Conservation (phyloP, 2,797 vertebrate genomes). For the Hippoglossus hippoglossus region DNA sequence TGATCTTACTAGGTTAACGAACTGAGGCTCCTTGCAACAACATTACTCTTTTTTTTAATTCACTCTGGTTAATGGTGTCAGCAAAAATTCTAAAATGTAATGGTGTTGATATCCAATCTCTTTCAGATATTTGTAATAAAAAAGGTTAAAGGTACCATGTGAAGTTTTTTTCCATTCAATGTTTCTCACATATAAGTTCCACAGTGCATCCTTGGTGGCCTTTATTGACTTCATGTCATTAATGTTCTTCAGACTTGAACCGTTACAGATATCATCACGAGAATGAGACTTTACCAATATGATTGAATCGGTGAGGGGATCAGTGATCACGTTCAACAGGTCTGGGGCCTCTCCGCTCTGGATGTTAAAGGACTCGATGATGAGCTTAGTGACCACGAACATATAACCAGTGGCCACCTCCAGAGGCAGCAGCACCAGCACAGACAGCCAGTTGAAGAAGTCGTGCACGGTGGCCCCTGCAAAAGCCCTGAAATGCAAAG, state of each 20-base stretch:
- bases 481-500: slow-evolving; percentile 87
- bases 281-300: slow-evolving; percentile 83
- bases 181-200: neutral
- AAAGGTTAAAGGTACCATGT: no score
- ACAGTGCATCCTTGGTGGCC: neutral
- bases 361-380: slow-evolving; percentile 90
- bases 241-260: neutral
- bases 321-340: slow-evolving; percentile 95
- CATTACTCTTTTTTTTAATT: no score
- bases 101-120: neutral
- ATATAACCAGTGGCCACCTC: slow-evolving; percentile 89
- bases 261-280: neutral
- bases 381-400: slow-evolving; percentile 83
- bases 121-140: neutral
- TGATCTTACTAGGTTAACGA: no score
- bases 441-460: slow-evolving; percentile 98
- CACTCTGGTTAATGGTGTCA: no score
- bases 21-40: no score
- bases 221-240: neutral
- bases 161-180: no score
- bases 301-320: slow-evolving; percentile 90
- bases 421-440: slow-evolving; percentile 91
- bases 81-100: no score
- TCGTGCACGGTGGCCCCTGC: slow-evolving; percentile 95
- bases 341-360: slow-evolving; percentile 91